Percentiles rank a stretch among this genome's conserved stretches.
These are phyloP conservation scores for Crax fasciolata DNA, from an alignment of 2,797 vertebrate species.

Conservation along the genomic window DNA sequence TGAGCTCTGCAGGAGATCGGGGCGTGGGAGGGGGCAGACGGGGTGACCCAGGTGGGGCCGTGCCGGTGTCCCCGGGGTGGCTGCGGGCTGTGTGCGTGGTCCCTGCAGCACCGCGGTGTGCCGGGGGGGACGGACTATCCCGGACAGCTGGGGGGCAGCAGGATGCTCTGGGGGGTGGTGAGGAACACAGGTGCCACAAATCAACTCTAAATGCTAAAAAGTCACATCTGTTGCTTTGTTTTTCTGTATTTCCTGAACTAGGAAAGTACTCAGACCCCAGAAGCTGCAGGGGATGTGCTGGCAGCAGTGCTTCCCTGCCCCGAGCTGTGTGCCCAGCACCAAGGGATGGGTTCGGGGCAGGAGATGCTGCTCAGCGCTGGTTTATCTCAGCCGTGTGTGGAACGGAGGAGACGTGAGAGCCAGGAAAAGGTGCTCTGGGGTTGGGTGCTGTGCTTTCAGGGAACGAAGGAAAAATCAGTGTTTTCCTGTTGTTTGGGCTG, in stretches of 20 bases:
- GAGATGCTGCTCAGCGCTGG: not conserved
- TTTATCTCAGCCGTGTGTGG: not conserved
- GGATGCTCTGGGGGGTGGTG: too few relatives aligned
- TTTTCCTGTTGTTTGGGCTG: not conserved
- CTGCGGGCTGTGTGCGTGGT: not conserved
- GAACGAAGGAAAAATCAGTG: not conserved
- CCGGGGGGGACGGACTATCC: too few relatives aligned
- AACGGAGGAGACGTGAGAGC: too few relatives aligned
- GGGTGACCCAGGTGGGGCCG: accelerated
- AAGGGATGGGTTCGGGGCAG: not conserved
- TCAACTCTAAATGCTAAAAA: not conserved
- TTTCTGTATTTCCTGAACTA: not conserved
- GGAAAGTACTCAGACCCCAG: not conserved
- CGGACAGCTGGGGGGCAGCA: too few relatives aligned
- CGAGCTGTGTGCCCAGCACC: not conserved
- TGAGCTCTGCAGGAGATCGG: not conserved
- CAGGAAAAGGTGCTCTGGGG: not conserved
- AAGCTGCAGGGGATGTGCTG: not conserved
- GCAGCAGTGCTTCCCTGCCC: not conserved
- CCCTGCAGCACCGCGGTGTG: too few relatives aligned
- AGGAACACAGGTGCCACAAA: not conserved
- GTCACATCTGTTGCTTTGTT: not conserved
- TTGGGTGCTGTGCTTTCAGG: not conserved
- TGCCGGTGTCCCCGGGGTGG: accelerated
- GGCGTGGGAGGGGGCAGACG: not conserved